Conservation (phyloP, 2,888 invertebrate genomes). For the Drosophila rubida region DNA sequence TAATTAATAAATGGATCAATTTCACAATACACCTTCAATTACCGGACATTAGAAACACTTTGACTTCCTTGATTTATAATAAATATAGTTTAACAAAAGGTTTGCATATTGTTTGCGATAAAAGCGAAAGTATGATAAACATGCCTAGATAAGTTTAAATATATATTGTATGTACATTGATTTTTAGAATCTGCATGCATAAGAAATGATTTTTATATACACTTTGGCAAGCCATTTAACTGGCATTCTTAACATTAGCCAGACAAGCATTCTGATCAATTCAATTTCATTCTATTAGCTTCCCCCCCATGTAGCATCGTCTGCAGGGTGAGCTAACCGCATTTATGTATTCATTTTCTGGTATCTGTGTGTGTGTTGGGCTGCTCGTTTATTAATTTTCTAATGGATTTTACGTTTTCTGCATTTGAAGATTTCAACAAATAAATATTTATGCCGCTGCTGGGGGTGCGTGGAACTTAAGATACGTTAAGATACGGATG, state of each 20-base stretch:
- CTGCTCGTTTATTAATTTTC: slow-evolving; percentile 82
- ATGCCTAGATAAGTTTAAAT: background rate
- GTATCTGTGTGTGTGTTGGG: slow-evolving; percentile 14
- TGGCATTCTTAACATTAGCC: slow-evolving; percentile 29
- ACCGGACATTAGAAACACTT: slow-evolving; percentile 1
- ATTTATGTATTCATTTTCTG: slow-evolving; percentile 48
- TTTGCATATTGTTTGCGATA: background rate
- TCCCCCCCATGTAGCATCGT: slow-evolving; percentile 23
- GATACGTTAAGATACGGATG: slow-evolving; percentile 52
- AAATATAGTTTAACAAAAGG: background rate
- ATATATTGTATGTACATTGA: background rate
- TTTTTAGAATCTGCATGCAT: slow-evolving; percentile 21
- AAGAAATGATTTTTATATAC: slow-evolving; percentile 14
- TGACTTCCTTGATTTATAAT: background rate
- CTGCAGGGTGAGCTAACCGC: slow-evolving; percentile 61
- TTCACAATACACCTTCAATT: background rate
- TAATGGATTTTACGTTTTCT: slow-evolving; percentile 82
- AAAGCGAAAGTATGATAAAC: background rate
- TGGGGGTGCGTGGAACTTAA: slow-evolving; percentile 35
- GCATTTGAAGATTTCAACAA: slow-evolving; percentile 76
- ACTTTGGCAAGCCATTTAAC: background rate
- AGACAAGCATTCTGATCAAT: slow-evolving; percentile 69
- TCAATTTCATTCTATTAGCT: slow-evolving; percentile 67
- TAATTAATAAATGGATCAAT: slow-evolving; percentile 13
- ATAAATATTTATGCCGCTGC: slow-evolving; percentile 71